A percentile compares a stretch with the other conserved stretches of the same genome.
phyloP scores from a whole-genome alignment of 2,888 invertebrate species.

The Diachrysia chrysitis region DNA sequence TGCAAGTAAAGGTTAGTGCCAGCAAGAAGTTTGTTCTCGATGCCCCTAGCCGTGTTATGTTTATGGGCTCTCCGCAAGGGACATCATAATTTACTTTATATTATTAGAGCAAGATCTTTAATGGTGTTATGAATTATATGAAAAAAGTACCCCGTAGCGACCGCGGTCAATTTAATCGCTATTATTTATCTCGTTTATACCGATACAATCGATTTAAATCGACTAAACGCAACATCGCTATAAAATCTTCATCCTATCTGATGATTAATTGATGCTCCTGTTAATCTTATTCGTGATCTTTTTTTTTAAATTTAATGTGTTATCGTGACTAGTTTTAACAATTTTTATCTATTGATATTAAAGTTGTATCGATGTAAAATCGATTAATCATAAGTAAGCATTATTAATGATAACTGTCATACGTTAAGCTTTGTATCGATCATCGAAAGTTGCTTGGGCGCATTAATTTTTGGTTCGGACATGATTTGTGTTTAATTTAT shows the following conservation, averaged over 20 bases:
- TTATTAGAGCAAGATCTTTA: constrained; percentile 78
- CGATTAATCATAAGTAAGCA: constrained; percentile 80
- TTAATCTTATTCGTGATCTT: constrained; percentile 62
- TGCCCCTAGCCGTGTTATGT: constrained; percentile 64
- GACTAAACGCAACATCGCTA: constrained; percentile 47
- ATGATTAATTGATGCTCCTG: constrained; percentile 59
- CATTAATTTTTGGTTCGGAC: constrained; percentile 54
- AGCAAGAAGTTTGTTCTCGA: constrained; percentile 6
- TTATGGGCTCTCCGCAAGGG: constrained; percentile 75
- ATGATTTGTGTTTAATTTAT: constrained; percentile 53
- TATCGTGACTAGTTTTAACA: constrained; percentile 67
- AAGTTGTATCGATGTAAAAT: constrained; percentile 67
- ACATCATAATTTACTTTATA: constrained; percentile 84
- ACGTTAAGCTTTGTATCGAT: constrained; percentile 77
- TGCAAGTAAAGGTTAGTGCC: background rate
- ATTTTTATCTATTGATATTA: constrained; percentile 67
- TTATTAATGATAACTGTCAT: constrained; percentile 82
- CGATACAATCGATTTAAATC: constrained; percentile 53
- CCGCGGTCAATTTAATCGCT: constrained; percentile 77
- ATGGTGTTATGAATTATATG: constrained; percentile 78
- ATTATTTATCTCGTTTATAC: constrained; percentile 78
- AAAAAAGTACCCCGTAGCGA: constrained; percentile 78
- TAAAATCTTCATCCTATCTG: constrained; percentile 52
- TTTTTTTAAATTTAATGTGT: constrained; percentile 57
- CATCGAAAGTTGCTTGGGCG: constrained; percentile 68